Evolutionary conservation across 2,113 vertebrate genomes (phyloP), one percentile per base, ranked within the genome.

Genomic region (Mastomys natalensis): DNA sequence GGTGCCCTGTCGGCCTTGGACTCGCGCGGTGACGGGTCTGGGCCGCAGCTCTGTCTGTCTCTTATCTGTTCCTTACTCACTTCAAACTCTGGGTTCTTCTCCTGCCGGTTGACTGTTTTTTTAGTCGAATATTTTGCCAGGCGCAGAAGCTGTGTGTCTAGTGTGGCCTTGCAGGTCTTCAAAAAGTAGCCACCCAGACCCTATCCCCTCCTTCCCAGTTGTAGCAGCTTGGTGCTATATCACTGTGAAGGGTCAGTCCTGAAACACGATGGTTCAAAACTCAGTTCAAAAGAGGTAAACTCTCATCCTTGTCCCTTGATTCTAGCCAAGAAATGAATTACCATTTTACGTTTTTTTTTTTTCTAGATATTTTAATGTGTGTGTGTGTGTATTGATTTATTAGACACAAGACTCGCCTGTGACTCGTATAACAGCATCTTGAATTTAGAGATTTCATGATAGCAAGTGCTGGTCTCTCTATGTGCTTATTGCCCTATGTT

Each of bases 51-150:
- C 31, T 8, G 70, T 15, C 29, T 12, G 37, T 74, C 31, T 12
- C 9, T n/a, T 24, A 26, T 7, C n/a, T 4, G 45, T 5, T 5
- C 12, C 31, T 37, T 51, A 0, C 5, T 24, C 62, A 2, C 3
- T 4, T 5, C 72, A 24, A 7, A 72, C 19, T 64, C 16, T 90
- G 5, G 11, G 8, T 15, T 81, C 40, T 10, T 81, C 7, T 45
- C 2, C 31, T 21, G 12, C 64, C n/a, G n/a, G 5, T 55, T 7
- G 64, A n/a, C 26, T 21, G 16, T 76, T 31, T 5, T 34, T 53
- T 31, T 37, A 10, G 13, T n/a, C 34, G 10, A 51, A 40, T 40
- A 58, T n/a, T 81, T 55, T 68, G 8, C 64, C n/a, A 21, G 58
- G 53, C 24, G 11, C 58, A 64, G 64, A 74, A 15, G 48, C 62